Evolutionary conservation across 2,113 vertebrate species (phyloP).

Genomic region (Eleginops maclovinus): DNA sequence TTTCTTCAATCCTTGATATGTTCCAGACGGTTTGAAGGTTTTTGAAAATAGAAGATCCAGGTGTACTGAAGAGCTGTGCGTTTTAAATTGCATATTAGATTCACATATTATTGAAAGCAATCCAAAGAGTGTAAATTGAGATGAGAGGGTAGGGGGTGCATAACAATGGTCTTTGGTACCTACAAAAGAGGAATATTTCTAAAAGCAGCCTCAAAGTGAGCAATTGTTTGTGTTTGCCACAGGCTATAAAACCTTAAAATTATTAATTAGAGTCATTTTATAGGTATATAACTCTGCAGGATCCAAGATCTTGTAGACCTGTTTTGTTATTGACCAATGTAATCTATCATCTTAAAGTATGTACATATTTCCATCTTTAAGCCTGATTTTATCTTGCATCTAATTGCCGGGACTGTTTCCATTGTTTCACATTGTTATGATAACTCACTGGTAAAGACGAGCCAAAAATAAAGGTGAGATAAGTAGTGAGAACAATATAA

Average conservation of each 20-base stretch:
- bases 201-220: constrained; percentile 6
- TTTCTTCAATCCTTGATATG: constrained; percentile 19
- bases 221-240: neutral
- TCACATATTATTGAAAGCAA: neutral
- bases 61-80: neutral
- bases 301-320: constrained; percentile 4
- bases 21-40: constrained; percentile 31
- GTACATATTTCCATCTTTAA: neutral
- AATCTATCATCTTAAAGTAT: constrained; percentile 33
- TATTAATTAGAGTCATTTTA: constrained; percentile 1
- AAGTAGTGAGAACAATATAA: neutral
- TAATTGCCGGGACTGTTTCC: constrained; percentile 7
- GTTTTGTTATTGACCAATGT: constrained; percentile 8
- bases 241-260: constrained; percentile 17
- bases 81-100: constrained; percentile 17
- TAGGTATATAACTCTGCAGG: too few relatives aligned
- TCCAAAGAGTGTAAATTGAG: constrained; percentile 5
- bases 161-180: neutral
- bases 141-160: neutral
- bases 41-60: constrained; percentile 29
- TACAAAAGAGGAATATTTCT: constrained; percentile 1
- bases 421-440: constrained; percentile 8
- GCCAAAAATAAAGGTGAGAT: constrained; percentile 2
- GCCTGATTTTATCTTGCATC: constrained; percentile 6
- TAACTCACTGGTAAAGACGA: constrained; percentile 11